Evolutionary conservation across 2,113 vertebrate genomes (phyloP).

Genomic region (Myotis davidii): DNA sequence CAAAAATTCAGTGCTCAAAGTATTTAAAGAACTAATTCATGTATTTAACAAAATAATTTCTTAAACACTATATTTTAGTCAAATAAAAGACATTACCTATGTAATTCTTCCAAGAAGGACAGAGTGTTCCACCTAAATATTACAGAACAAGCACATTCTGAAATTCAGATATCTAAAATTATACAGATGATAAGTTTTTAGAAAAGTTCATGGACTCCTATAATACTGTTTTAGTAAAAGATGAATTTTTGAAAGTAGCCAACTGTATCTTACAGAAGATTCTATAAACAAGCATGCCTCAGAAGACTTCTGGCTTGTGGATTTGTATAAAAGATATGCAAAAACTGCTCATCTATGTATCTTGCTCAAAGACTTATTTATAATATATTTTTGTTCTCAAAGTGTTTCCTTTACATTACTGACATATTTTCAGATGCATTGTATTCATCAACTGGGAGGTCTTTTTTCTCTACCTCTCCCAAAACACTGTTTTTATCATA

Average conservation of each 20-base stretch:
- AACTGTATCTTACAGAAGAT: slow-evolving; percentile 96
- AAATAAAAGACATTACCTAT: slow-evolving; percentile 94
- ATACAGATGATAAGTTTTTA: slow-evolving; percentile 94
- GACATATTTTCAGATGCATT: not conserved
- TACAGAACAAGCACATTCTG: slow-evolving; percentile 89
- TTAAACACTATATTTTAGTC: slow-evolving; percentile 94
- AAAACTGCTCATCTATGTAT: not conserved
- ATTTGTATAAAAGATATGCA: not conserved
- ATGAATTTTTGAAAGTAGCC: slow-evolving; percentile 95
- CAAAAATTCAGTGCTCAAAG: slow-evolving; percentile 92
- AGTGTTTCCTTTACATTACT: not conserved
- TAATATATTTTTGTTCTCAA: not conserved
- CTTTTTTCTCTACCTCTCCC: slow-evolving; percentile 38
- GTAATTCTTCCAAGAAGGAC: slow-evolving; percentile 89
- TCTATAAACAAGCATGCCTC: slow-evolving; percentile 82
- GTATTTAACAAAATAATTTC: slow-evolving; percentile 96
- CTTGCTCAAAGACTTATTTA: slow-evolving; percentile 20
- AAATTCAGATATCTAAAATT: slow-evolving; percentile 96
- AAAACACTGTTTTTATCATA: slow-evolving; percentile 49
- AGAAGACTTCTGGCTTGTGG: slow-evolving; percentile 58
- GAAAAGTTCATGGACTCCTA: slow-evolving; percentile 96
- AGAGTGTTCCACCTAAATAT: no score
- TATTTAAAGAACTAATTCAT: slow-evolving; percentile 96
- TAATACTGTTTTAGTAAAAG: slow-evolving; percentile 94
- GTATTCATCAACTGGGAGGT: slow-evolving; percentile 57